A percentile compares a stretch with the other conserved stretches of the same genome.
These are phyloP conservation scores for Myocastor coypus DNA, from an alignment of 2,113 vertebrate genomes.

Conservation along the genomic window DNA sequence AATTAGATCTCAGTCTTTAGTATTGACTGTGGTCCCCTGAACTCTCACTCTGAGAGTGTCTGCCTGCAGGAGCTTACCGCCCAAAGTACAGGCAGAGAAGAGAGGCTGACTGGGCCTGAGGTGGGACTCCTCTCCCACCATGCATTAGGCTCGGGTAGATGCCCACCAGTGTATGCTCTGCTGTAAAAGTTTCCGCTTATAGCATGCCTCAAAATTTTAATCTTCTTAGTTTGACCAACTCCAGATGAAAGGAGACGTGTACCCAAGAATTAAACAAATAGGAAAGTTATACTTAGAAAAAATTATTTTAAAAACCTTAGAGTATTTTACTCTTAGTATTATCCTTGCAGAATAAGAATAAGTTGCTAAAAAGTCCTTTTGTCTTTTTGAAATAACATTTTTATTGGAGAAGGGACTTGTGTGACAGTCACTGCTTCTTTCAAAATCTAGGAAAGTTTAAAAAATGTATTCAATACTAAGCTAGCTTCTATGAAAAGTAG, in stretches of 20 bases:
- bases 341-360: background rate
- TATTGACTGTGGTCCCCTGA: background rate
- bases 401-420: background rate
- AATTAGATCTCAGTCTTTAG: background rate
- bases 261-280: background rate
- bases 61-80: background rate
- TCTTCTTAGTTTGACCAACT: background rate
- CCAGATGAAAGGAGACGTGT: background rate
- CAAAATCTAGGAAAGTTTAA: background rate
- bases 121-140: background rate
- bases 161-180: background rate
- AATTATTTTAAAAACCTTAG: background rate
- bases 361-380: background rate
- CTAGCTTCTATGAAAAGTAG: background rate
- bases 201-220: background rate
- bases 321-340: background rate
- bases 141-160: background rate
- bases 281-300: background rate
- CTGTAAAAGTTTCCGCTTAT: background rate
- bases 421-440: background rate
- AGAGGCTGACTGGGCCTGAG: background rate
- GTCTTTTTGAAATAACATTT: conserved; percentile 22
- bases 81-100: background rate
- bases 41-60: background rate
- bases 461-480: background rate